Conservation (phyloP, 2,113 vertebrate species). For the Daubentonia madagascariensis region DNA sequence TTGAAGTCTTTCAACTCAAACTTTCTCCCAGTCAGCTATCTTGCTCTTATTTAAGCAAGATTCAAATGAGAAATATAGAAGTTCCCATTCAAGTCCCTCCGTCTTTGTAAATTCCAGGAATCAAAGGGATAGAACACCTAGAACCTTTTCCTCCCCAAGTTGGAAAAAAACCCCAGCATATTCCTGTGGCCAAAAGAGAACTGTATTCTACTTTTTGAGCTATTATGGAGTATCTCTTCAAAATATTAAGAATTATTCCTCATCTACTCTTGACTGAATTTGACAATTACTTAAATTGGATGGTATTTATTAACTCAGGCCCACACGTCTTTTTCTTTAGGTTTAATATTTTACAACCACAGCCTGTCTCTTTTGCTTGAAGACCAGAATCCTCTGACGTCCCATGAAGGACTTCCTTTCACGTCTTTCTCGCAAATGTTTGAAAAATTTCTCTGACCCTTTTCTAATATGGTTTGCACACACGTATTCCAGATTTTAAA, state of each 20-base stretch:
- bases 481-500: conserved; percentile 6
- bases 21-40: background rate
- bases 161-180: background rate
- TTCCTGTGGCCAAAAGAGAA: background rate
- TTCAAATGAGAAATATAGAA: background rate
- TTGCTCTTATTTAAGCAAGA: background rate
- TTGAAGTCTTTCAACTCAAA: background rate
- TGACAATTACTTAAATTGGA: background rate
- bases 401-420: background rate
- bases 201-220: background rate
- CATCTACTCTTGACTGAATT: background rate
- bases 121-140: background rate
- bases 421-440: background rate
- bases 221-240: background rate
- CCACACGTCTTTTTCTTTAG: background rate
- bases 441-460: background rate
- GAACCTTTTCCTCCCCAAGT: background rate
- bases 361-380: background rate
- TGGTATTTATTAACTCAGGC: background rate
- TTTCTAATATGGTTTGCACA: background rate
- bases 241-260: background rate
- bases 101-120: background rate
- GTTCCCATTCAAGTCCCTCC: background rate
- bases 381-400: background rate
- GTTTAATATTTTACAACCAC: background rate